Conservation (phyloP, 2,888 invertebrate species). For the Onthophagus sagittarius region DNA sequence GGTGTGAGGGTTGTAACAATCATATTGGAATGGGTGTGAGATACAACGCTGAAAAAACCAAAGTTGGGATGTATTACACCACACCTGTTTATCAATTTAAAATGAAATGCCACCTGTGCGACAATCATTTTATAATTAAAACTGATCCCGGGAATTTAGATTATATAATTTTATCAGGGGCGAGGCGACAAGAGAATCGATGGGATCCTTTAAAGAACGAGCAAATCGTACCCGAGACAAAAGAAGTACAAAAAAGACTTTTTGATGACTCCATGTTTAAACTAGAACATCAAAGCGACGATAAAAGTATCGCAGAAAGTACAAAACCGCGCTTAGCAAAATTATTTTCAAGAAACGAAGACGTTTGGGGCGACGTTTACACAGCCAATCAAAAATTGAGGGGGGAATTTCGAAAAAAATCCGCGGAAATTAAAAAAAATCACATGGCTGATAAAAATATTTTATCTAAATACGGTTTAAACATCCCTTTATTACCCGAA, state of each 20-base stretch:
- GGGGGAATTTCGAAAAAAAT: slow-evolving; percentile 74
- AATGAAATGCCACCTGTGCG: slow-evolving; percentile 98
- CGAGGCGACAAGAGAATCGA: slow-evolving; percentile 92
- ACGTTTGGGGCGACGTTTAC: slow-evolving; percentile 89
- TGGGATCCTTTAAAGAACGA: slow-evolving; percentile 98
- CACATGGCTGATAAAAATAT: slow-evolving; percentile 60
- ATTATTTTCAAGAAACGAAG: slow-evolving; percentile 74
- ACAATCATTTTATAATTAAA: slow-evolving; percentile 96
- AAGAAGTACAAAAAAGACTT: slow-evolving; percentile 81
- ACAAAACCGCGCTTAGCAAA: slow-evolving; percentile 70
- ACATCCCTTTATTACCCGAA: slow-evolving; percentile 76
- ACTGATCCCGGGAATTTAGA: slow-evolving; percentile 99
- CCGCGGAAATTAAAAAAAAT: slow-evolving; percentile 65
- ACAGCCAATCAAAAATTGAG: slow-evolving; percentile 83
- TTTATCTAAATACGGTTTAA: slow-evolving; percentile 70
- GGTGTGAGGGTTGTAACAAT: slow-evolving; percentile 98
- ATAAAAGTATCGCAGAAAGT: slow-evolving; percentile 65
- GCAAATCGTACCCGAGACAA: slow-evolving; percentile 88
- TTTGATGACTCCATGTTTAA: slow-evolving; percentile 98
- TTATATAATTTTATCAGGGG: slow-evolving; percentile 92
- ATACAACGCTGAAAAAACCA: slow-evolving; percentile 91
- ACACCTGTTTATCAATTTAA: slow-evolving; percentile 97
- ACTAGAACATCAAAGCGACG: slow-evolving; percentile 86
- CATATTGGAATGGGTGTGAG: slow-evolving; percentile 99
- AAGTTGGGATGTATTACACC: slow-evolving; percentile 95